A percentile compares a stretch with the other conserved stretches of the same genome.
Evolutionary conservation across 1,140 invertebrate species (phyloP).

Genomic region (Chymomyza costata): DNA sequence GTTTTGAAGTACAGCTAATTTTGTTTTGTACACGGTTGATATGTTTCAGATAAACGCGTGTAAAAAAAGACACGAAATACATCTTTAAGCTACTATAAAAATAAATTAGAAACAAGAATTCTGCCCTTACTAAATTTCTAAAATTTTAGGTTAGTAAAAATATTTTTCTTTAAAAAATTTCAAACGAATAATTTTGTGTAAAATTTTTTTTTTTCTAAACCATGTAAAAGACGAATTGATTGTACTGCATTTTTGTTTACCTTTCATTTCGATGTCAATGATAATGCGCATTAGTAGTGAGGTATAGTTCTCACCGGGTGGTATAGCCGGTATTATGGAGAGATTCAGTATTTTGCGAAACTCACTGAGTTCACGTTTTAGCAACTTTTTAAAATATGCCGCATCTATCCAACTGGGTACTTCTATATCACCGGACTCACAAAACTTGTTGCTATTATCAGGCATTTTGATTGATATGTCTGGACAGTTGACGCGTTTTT

Average conservation of each 20-base stretch:
- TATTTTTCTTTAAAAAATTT: too few species aligned
- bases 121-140: too few species aligned
- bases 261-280: constrained; percentile 72
- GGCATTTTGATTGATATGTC: constrained; percentile 40
- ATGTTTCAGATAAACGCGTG: too few species aligned
- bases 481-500: background rate
- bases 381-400: constrained; percentile 56
- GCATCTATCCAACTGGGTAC: constrained; percentile 62
- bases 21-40: too few species aligned
- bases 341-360: constrained; percentile 65
- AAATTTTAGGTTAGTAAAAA: too few species aligned
- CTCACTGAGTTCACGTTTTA: constrained; percentile 52
- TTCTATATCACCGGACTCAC: constrained; percentile 34
- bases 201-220: constrained; percentile 64
- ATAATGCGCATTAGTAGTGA: constrained; percentile 65
- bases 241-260: constrained; percentile 31
- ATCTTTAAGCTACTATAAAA: too few species aligned
- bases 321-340: constrained; percentile 57
- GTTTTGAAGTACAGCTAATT: too few species aligned
- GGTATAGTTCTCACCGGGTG: constrained; percentile 64
- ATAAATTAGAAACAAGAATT: too few species aligned
- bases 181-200: too few species aligned
- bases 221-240: constrained; percentile 34
- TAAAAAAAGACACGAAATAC: too few species aligned
- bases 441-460: constrained; percentile 66